Base-by-base conservation (phyloP, 2,888 invertebrate genomes). In the Romanomermis culicivorax region DNA sequence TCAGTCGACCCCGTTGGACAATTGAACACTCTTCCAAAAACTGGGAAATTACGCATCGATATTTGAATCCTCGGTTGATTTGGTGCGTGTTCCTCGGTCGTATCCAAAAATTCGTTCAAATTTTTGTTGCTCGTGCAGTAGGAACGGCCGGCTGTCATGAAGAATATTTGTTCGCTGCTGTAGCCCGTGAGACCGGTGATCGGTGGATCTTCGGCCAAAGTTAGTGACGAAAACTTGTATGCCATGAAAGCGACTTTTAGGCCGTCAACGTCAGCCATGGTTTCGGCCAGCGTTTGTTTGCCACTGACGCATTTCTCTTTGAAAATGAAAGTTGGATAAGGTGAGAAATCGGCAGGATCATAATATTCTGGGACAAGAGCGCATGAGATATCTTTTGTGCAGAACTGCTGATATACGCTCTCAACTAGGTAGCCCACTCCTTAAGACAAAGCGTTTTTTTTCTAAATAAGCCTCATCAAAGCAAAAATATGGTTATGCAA, bases 181-280 rank as follows among this genome's bases (percentile, higher is more conserved):
- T n/a, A n/a, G 23, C 23, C 45, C 17, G 7, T 23, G 23, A 45
- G 23, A 23, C 45, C 45, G 4, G 11, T 11, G 4, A 45, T n/a
- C 23, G 45, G 45, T 11, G 45, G 45, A n/a, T 45, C 45, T 23
- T n/a, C 23, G 17, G 17, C 11, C 11, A 7, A 4, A 11, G 45
- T 45, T 45, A n/a, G 17, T 7, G 17, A 7, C 17, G 45, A 11
- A 23, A 45, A 45, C 23, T 45, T 45, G 45, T 45, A 45, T 7
- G 45, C 45, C 45, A 45, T 45, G 45, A n/a, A 45, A 23, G 45
- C 45, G 45, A 45, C 23, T 45, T 45, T 45, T n/a, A 45, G 23
- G 11, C 45, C 45, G 23, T 45, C 45, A 23, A 45, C 23, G 45
- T 45, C 45, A 4, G 45, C 45, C 45, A 45, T n/a, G 7, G 11